Conservation (phyloP, 2,888 invertebrate genomes). For the Nymphalis c-album region DNA sequence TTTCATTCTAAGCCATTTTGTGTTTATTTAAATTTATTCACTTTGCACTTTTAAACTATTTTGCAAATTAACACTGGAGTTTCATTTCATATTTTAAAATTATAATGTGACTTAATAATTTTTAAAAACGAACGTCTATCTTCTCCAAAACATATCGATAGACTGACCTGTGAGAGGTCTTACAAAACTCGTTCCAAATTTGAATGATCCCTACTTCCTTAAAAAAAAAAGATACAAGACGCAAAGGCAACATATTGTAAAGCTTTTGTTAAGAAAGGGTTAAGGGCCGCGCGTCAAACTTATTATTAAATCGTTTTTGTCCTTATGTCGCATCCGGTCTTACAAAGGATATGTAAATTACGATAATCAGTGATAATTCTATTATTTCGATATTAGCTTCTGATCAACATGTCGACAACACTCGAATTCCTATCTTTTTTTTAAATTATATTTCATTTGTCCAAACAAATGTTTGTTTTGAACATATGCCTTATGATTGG, state of each 20-base stretch:
- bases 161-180: conserved; percentile 72
- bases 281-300: conserved; percentile 72
- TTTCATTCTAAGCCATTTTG: not conserved
- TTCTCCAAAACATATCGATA: conserved; percentile 60
- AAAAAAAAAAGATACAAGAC: conserved; percentile 62
- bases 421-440: conserved; percentile 51
- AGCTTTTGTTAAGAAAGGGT: conserved; percentile 79
- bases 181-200: conserved; percentile 74
- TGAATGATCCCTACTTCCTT: conserved; percentile 74
- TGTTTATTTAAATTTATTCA: not conserved
- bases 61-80: not conserved
- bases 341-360: conserved; percentile 79
- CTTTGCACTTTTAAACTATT: not conserved
- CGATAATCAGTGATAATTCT: conserved; percentile 79
- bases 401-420: conserved; percentile 70
- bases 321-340: conserved; percentile 76
- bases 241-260: conserved; percentile 76
- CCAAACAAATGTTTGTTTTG: conserved; percentile 67
- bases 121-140: conserved; percentile 54
- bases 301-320: conserved; percentile 81
- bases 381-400: conserved; percentile 73
- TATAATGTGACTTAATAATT: conserved; percentile 11
- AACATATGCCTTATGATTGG: conserved; percentile 59
- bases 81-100: not conserved
- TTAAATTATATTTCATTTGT: conserved; percentile 39